Percentiles rank a stretch among this genome's conserved stretches.
phyloP scores from a whole-genome alignment of 2,888 invertebrate genomes.

The Microdon myrmicae region DNA sequence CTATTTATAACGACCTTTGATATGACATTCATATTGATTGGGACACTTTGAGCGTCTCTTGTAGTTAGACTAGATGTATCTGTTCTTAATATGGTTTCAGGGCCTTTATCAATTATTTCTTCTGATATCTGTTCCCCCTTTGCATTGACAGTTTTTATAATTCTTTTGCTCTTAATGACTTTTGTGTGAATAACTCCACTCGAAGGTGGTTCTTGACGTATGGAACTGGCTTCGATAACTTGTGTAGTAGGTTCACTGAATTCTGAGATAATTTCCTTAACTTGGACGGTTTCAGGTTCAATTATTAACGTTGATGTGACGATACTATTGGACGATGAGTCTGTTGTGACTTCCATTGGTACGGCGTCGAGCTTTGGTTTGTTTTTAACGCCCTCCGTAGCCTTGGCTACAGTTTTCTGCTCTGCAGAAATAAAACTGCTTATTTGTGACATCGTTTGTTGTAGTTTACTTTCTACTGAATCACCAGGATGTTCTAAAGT shows the following conservation, averaged over 20 bases:
- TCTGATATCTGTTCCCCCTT: slow-evolving; percentile 9
- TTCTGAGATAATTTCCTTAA: slow-evolving; percentile 27
- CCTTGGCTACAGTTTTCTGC: slow-evolving; percentile 4
- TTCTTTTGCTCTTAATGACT: slow-evolving; percentile 5
- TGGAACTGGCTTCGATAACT: too few species aligned
- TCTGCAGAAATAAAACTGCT: background rate
- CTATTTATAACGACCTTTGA: background rate
- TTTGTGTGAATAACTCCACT: slow-evolving; percentile 4
- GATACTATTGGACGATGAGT: slow-evolving; percentile 13
- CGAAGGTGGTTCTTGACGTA: background rate
- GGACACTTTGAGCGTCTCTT: too few species aligned
- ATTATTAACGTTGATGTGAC: slow-evolving; percentile 24
- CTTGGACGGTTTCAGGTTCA: slow-evolving; percentile 27
- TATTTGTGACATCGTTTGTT: background rate
- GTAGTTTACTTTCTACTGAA: too few species aligned
- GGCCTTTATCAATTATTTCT: slow-evolving; percentile 1
- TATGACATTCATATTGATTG: too few species aligned
- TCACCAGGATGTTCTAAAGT: too few species aligned
- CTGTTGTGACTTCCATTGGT: background rate
- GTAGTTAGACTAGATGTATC: too few species aligned
- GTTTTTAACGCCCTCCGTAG: background rate
- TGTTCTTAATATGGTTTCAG: too few species aligned
- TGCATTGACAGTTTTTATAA: slow-evolving; percentile 3
- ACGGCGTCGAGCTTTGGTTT: background rate
- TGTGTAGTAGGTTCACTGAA: background rate